A percentile compares a stretch with the other conserved stretches of the same genome.
Evolutionary conservation across 2,888 invertebrate species (phyloP).

Genomic region (Zonitis immaculata): DNA sequence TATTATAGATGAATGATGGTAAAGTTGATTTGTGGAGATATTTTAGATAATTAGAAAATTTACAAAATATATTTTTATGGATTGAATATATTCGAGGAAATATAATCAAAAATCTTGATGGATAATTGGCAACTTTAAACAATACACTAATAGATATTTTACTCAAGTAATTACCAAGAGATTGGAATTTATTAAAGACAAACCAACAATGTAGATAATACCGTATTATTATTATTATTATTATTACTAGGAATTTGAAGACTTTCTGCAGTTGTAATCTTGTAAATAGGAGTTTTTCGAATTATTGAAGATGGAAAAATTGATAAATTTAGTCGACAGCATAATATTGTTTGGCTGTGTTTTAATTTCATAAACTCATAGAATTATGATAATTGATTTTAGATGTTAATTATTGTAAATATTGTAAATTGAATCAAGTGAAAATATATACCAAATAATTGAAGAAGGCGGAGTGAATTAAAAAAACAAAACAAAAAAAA

Average conservation of each 20-base stretch:
- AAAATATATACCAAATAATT: slow-evolving; percentile 33
- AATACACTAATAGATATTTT: not conserved
- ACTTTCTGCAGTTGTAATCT: not conserved
- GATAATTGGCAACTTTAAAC: not conserved
- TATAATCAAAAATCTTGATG: slow-evolving; percentile 11
- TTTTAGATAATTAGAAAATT: slow-evolving; percentile 29
- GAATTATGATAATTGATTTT: slow-evolving; percentile 26
- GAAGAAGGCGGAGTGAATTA: slow-evolving; percentile 11
- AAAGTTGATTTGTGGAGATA: slow-evolving; percentile 18
- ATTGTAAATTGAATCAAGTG: slow-evolving; percentile 34
- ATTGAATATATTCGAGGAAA: slow-evolving; percentile 10
- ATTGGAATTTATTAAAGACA: not conserved
- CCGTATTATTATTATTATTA: slow-evolving; percentile 1
- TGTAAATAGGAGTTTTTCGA: slow-evolving; percentile 1
- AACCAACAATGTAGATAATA: not conserved
- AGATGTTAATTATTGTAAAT: slow-evolving; percentile 31
- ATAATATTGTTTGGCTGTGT: slow-evolving; percentile 46
- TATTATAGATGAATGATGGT: not conserved
- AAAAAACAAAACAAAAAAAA: not conserved
- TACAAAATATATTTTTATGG: slow-evolving; percentile 31
- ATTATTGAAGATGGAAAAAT: slow-evolving; percentile 2
- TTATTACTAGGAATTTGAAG: not conserved
- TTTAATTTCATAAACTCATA: slow-evolving; percentile 25
- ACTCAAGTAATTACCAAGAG: not conserved
- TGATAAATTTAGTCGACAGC: slow-evolving; percentile 43